Evolutionary conservation across 2,113 vertebrate species (phyloP).

Genomic region (Austrofundulus limnaeus): DNA sequence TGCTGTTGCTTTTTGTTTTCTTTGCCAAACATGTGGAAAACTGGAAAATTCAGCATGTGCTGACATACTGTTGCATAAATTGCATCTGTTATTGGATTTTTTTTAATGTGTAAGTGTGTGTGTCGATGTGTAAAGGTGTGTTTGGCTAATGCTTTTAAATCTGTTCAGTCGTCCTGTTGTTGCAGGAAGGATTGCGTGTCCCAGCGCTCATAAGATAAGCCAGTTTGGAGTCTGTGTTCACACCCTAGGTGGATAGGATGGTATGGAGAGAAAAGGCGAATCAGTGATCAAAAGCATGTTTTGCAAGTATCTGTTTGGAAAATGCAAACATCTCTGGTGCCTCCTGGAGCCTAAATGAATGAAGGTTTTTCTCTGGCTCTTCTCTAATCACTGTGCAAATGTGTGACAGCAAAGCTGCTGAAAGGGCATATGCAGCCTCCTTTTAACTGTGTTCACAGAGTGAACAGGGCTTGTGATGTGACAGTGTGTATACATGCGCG

Average conservation of each 20-base stretch:
- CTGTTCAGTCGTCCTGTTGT: slow-evolving; percentile 10
- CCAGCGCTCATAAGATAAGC: slow-evolving; percentile 10
- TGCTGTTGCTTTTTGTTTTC: slow-evolving; percentile 21
- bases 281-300: not conserved
- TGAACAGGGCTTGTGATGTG: not conserved
- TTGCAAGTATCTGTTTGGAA: not conserved
- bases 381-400: slow-evolving; percentile 8
- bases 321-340: not conserved
- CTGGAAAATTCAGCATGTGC: slow-evolving; percentile 24
- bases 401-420: not conserved
- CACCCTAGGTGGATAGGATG: not conserved
- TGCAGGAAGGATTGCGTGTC: slow-evolving; percentile 20
- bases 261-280: not conserved
- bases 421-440: not conserved
- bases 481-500: slow-evolving; percentile 4
- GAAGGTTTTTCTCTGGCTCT: not conserved
- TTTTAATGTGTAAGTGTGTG: slow-evolving; percentile 17
- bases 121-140: slow-evolving; percentile 17
- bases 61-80: slow-evolving; percentile 35
- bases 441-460: not conserved
- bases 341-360: not conserved
- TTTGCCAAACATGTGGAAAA: slow-evolving; percentile 52
- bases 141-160: slow-evolving; percentile 5
- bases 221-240: slow-evolving; percentile 7
- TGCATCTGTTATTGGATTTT: slow-evolving; percentile 45